These are phyloP conservation scores for Diachasmimorpha longicaudata DNA, from an alignment of 1,140 invertebrate genomes.

Conservation along the genomic window DNA sequence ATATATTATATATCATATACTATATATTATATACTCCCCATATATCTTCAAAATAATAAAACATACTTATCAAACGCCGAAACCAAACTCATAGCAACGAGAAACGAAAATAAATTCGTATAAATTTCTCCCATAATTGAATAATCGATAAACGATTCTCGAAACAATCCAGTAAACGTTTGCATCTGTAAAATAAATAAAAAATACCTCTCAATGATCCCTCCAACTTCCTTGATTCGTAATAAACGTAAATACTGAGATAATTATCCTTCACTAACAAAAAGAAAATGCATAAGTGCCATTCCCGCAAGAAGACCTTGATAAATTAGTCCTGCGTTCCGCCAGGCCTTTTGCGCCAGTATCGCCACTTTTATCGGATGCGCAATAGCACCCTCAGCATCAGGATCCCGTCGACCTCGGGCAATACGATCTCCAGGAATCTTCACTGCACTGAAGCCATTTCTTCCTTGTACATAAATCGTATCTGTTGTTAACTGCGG, in stretches of 20 bases:
- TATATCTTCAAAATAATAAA: neutral
- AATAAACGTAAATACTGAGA: slow-evolving; percentile 13
- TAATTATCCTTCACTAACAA: slow-evolving; percentile 38
- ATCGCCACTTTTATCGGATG: slow-evolving; percentile 51
- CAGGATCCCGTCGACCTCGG: slow-evolving; percentile 30
- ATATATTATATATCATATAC: too few relatives aligned
- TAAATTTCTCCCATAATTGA: slow-evolving; percentile 49
- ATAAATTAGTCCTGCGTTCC: slow-evolving; percentile 46
- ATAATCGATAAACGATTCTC: slow-evolving; percentile 40
- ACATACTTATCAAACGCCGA: slow-evolving; percentile 54
- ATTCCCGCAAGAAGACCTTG: slow-evolving; percentile 58
- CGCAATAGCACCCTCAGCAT: slow-evolving; percentile 16
- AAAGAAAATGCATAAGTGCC: slow-evolving; percentile 53
- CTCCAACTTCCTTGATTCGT: neutral
- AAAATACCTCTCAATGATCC: neutral
- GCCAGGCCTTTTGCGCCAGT: slow-evolving; percentile 48
- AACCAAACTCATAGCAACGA: slow-evolving; percentile 47
- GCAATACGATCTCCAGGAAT: slow-evolving; percentile 35
- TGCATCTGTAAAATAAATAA: slow-evolving; percentile 41
- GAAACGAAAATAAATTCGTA: slow-evolving; percentile 49
- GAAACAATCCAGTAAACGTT: slow-evolving; percentile 39
- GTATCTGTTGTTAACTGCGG: slow-evolving; percentile 52
- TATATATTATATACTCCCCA: neutral
- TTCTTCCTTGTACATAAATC: slow-evolving; percentile 56
- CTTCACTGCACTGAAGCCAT: slow-evolving; percentile 56